phyloP scores from a whole-genome alignment of 2,113 vertebrate species.

The Stercorarius parasiticus region DNA sequence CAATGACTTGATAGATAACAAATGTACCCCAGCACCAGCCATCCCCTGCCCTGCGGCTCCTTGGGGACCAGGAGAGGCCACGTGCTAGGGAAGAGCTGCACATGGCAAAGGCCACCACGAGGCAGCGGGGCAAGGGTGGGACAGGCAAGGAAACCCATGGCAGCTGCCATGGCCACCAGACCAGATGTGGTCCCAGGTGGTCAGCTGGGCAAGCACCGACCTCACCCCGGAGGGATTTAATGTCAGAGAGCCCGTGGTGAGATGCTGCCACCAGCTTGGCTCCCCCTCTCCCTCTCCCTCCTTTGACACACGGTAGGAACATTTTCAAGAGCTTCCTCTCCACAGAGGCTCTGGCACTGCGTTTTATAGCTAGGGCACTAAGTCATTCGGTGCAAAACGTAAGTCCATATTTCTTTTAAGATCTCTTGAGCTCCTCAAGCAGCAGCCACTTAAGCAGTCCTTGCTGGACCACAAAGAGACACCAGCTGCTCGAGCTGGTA shows the following conservation, averaged over 20 bases:
- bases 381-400: not conserved
- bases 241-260: not conserved
- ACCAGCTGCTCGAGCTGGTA: not conserved
- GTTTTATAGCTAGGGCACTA: not conserved
- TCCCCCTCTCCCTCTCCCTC: not conserved
- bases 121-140: not conserved
- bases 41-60: not conserved
- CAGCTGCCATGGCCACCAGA: rapidly evolving
- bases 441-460: not conserved
- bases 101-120: rapidly evolving
- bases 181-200: rapidly evolving
- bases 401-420: not conserved
- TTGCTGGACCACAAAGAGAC: rapidly evolving
- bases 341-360: not conserved
- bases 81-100: not conserved
- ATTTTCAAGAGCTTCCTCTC: not conserved
- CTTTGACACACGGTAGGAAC: rapidly evolving
- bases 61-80: rapidly evolving
- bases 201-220: not conserved
- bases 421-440: not conserved
- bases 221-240: not conserved
- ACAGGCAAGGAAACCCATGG: not conserved
- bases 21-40: not conserved
- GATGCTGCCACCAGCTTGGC: not conserved
- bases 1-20: not conserved